Percentiles rank a stretch among this genome's conserved stretches.
phyloP scores from a whole-genome alignment of 2,113 vertebrate species.

The Bubo blakistoni region DNA sequence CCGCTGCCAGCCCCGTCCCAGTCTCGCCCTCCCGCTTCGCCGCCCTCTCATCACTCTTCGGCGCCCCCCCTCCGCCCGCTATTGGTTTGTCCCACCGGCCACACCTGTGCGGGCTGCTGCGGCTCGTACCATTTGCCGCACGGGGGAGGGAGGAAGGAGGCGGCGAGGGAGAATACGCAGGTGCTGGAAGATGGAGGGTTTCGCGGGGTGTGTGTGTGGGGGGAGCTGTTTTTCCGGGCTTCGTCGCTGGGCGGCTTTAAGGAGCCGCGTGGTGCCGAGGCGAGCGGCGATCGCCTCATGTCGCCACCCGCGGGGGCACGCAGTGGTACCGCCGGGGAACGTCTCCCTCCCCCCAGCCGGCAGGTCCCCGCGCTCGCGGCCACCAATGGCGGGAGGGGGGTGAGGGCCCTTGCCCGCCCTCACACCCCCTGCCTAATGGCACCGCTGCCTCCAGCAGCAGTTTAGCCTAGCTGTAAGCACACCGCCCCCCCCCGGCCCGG shows the following conservation, averaged over 20 bases:
- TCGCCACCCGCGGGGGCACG: neutral
- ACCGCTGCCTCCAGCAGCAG: fast-evolving
- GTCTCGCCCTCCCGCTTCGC: neutral
- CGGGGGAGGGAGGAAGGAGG: neutral
- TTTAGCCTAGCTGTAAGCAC: no score
- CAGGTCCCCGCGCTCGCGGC: no score
- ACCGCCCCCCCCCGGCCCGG: fast-evolving
- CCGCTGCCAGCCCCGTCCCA: neutral
- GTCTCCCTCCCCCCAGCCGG: neutral
- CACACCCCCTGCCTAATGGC: no score
- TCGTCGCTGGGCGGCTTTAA: neutral
- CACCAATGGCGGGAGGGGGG: neutral
- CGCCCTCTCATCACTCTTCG: neutral
- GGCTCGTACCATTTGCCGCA: constrained; percentile 20
- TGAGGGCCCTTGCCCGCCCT: no score
- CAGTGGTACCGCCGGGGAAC: neutral
- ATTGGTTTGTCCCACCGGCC: constrained; percentile 36
- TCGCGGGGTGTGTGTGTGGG: no score
- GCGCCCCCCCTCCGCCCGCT: neutral
- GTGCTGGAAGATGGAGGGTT: no score
- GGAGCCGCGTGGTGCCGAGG: neutral
- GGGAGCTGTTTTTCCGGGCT: no score
- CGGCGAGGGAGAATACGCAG: fast-evolving
- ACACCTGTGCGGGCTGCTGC: neutral
- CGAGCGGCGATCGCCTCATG: neutral